phyloP scores from a whole-genome alignment of 2,797 vertebrate species.

The Alectoris magna region DNA sequence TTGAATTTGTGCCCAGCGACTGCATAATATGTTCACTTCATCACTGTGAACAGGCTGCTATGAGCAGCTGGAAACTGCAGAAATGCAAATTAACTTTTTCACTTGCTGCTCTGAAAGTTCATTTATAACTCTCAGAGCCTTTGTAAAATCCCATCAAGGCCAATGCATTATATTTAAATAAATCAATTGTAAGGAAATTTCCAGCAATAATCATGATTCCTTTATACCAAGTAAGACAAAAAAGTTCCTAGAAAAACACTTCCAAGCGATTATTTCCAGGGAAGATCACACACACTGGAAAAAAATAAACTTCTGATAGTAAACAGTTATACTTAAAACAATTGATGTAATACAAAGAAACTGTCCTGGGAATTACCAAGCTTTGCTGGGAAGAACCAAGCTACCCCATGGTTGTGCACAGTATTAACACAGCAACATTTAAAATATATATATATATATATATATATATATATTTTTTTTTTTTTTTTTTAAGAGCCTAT shows the following conservation, averaged over 20 bases:
- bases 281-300: background rate
- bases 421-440: background rate
- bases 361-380: background rate
- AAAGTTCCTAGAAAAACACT: constrained; percentile 21
- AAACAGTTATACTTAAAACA: background rate
- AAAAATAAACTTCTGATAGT: background rate
- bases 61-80: background rate
- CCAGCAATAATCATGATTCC: constrained; percentile 46
- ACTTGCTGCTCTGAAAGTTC: background rate
- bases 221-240: constrained; percentile 39
- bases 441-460: too few species aligned
- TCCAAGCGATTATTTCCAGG: constrained; percentile 9
- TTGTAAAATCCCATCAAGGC: background rate
- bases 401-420: background rate
- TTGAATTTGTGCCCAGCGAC: background rate
- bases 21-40: background rate
- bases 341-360: background rate
- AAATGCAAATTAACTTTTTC: background rate
- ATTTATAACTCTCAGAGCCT: background rate
- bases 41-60: background rate
- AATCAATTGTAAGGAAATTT: constrained; percentile 9
- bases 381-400: background rate
- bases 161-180: background rate
- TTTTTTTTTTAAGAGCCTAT: background rate
- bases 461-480: background rate